Base-by-base conservation (phyloP, 2,888 invertebrate species). In the Eristalinus aeneus region DNA sequence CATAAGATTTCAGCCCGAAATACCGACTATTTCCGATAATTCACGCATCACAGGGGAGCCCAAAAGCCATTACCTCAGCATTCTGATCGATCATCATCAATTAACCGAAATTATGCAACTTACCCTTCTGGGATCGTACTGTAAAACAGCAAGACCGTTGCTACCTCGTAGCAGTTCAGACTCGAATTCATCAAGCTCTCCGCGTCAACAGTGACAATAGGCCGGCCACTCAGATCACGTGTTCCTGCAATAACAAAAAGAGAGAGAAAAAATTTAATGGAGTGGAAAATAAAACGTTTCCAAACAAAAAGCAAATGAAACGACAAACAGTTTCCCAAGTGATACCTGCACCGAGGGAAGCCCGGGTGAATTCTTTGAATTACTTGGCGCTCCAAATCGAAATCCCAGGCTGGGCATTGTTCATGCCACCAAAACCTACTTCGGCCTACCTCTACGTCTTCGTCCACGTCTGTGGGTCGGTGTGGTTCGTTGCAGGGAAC, bases 91-190 rank as follows among this genome's bases (percentile, higher is more conserved):
- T 46, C 46, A 46, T 16, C 46, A 46, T 46, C 46, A 46, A 46
- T 16, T 16, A 46, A 46, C 46, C 46, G 46, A 16, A 61, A 72
- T 65, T 58, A 54, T 78, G 71, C 53, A 68, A 90, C 93, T 94
- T 93, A 96, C 96, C 95, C 94, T 88, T 92, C 92, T 89, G 95
- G 95, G 90, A 96, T 94, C 88, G 95, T 94, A 88, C 94, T 94
- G 93, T 96, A 96, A 93, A 96, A 96, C 90, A 96, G 93, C 88
- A 96, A 92, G 88, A 96, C 93, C 88, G 95, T 94, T 84, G 96
- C 95, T 88, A 96, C 94, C 93, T 96, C 95, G 89, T 94, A 94
- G 90, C 95, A 94, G 88, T 94, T 94, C 80, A 95, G 93, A 84
- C 94, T 94, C 87, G 95, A 94, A 90, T 93, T 92, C 77, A 93